Evolutionary conservation across 2,113 vertebrate genomes (phyloP).

Genomic region (Stictonetta naevosa): DNA sequence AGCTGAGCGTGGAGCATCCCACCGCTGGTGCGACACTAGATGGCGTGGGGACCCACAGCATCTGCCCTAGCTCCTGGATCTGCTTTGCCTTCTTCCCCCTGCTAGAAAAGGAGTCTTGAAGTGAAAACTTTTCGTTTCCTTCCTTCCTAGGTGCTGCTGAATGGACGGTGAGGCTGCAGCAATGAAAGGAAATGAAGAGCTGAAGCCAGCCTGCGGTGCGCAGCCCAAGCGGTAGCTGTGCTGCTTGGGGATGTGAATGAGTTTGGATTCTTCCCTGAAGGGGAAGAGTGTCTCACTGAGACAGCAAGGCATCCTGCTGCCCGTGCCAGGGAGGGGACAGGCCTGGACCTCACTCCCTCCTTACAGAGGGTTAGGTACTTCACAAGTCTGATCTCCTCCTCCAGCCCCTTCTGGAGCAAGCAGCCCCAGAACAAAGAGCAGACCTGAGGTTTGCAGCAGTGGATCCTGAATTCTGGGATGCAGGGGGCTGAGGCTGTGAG

Average conservation of each 20-base stretch:
- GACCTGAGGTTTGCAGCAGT: neutral
- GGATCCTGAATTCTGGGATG: neutral
- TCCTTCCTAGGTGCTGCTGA: neutral
- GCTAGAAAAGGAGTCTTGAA: fast-evolving
- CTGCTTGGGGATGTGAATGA: neutral
- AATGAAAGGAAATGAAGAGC: no score
- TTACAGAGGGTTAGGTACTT: fast-evolving
- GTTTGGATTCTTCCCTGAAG: neutral
- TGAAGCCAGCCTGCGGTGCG: neutral
- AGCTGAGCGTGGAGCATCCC: neutral
- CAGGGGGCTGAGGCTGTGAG: neutral
- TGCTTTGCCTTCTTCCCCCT: fast-evolving
- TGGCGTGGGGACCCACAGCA: neutral
- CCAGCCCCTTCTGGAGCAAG: neutral
- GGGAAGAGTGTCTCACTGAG: neutral
- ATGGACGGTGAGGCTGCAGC: neutral
- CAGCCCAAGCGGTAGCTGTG: neutral
- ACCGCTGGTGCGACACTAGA: neutral
- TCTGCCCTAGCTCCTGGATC: neutral
- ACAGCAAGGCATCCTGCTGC: fast-evolving
- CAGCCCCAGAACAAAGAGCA: neutral
- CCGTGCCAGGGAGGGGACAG: neutral
- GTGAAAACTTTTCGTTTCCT: neutral
- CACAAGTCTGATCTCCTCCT: neutral
- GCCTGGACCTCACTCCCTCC: fast-evolving